phyloP scores from a whole-genome alignment of 2,113 vertebrate species.

The Erythrocercus mccallii region DNA sequence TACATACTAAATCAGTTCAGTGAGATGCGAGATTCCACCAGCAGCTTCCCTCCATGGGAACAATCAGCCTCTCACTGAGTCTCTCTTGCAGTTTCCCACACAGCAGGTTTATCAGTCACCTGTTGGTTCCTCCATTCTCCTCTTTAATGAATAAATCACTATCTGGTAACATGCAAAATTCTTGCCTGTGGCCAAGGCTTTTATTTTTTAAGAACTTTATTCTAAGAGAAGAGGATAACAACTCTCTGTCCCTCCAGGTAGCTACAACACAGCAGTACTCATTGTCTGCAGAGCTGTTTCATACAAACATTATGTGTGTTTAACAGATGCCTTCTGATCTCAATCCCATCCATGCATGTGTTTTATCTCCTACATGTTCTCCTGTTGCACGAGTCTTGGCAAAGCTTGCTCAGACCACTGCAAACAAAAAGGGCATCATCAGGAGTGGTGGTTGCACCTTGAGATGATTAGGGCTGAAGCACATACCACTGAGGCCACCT shows the following conservation, averaged over 20 bases:
- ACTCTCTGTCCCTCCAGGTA: not conserved
- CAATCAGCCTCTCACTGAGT: not conserved
- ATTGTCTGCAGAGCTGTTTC: not conserved
- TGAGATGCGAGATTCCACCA: not conserved
- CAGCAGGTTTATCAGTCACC: not conserved
- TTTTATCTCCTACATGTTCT: not conserved
- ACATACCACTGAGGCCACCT: slow-evolving; percentile 60
- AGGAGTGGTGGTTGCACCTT: not conserved
- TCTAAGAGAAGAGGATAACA: not conserved
- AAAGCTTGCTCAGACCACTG: not conserved
- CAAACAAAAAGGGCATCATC: not conserved
- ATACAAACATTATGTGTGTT: not conserved
- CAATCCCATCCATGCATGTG: not conserved
- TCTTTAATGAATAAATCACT: not conserved
- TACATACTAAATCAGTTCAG: not conserved
- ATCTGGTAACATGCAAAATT: not conserved
- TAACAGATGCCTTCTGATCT: slow-evolving; percentile 23
- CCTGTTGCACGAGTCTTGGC: not conserved
- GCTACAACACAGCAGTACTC: not conserved
- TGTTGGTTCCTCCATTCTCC: not conserved
- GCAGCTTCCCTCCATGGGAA: not conserved
- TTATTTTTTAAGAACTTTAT: not conserved
- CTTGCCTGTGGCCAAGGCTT: not conserved
- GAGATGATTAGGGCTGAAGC: not conserved
- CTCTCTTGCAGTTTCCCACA: not conserved